Percentiles rank a stretch among this genome's conserved stretches.
Evolutionary conservation across 1,140 invertebrate genomes (phyloP).

Genomic region (Ostrea edulis): DNA sequence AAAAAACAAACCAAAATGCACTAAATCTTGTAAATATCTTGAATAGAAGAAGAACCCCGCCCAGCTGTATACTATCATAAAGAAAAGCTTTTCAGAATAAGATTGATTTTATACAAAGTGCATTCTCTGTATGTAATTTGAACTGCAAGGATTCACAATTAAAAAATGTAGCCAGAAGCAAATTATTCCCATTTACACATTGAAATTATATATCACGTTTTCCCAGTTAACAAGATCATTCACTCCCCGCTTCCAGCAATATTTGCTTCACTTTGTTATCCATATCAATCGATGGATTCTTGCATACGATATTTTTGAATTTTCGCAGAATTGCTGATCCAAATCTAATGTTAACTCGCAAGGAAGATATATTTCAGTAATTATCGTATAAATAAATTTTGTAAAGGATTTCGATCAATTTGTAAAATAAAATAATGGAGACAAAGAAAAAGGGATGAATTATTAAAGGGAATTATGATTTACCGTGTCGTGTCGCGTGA

Average conservation of each 20-base stretch:
- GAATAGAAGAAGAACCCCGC: no score
- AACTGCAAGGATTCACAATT: not conserved
- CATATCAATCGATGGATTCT: not conserved
- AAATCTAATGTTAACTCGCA: not conserved
- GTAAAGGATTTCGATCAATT: not conserved
- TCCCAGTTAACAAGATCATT: constrained; percentile 22
- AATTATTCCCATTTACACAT: not conserved
- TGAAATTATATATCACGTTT: not conserved
- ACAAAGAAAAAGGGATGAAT: not conserved
- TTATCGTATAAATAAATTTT: no score
- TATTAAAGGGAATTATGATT: not conserved
- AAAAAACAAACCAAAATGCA: no score
- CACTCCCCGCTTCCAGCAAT: not conserved
- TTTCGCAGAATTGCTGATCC: not conserved
- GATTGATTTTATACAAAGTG: not conserved
- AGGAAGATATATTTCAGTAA: not conserved
- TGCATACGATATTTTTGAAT: not conserved
- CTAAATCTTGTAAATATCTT: no score
- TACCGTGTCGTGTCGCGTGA: no score
- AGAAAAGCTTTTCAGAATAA: no score
- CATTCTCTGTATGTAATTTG: not conserved
- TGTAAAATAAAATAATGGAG: not conserved
- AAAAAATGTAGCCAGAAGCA: not conserved
- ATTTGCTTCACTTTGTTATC: not conserved
- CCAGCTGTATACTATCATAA: no score